Evolutionary conservation across 2,797 vertebrate species (phyloP).

Genomic region (Calcarius lapponicus): DNA sequence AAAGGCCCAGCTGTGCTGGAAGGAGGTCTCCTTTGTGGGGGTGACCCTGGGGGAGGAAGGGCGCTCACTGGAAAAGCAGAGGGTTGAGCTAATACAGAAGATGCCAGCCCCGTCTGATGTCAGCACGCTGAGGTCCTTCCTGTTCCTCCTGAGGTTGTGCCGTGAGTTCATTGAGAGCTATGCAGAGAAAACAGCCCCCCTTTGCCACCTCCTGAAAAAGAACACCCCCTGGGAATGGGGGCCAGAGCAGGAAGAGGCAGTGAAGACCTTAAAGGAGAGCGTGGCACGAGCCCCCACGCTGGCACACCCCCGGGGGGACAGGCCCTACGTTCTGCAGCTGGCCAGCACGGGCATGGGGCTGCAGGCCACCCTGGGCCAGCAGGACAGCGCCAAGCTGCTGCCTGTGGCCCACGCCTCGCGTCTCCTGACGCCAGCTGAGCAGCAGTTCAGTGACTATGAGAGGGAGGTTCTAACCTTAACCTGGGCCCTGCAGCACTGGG

Average conservation of each 20-base stretch:
- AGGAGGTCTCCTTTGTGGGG: constrained; percentile 55
- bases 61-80: constrained; percentile 32
- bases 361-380: constrained; percentile 37
- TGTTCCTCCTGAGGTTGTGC: constrained; percentile 40
- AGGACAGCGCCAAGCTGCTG: background rate
- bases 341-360: background rate
- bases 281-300: background rate
- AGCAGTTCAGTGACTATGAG: constrained; percentile 20
- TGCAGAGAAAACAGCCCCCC: constrained; percentile 27
- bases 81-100: constrained; percentile 50
- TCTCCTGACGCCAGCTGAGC: background rate
- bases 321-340: constrained; percentile 34
- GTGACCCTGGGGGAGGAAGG: constrained; percentile 51
- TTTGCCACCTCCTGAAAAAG: constrained; percentile 52
- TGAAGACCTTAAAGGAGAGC: constrained; percentile 34
- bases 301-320: background rate
- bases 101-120: background rate
- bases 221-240: constrained; percentile 46
- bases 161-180: constrained; percentile 47
- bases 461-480: constrained; percentile 36
- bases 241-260: constrained; percentile 28
- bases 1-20: constrained; percentile 65
- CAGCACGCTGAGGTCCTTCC: constrained; percentile 33
- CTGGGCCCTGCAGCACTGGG: constrained; percentile 65
- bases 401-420: background rate